These are phyloP conservation scores for Caenorhabditis remanei DNA, from an alignment of 1,140 invertebrate species.

Conservation along the genomic window DNA sequence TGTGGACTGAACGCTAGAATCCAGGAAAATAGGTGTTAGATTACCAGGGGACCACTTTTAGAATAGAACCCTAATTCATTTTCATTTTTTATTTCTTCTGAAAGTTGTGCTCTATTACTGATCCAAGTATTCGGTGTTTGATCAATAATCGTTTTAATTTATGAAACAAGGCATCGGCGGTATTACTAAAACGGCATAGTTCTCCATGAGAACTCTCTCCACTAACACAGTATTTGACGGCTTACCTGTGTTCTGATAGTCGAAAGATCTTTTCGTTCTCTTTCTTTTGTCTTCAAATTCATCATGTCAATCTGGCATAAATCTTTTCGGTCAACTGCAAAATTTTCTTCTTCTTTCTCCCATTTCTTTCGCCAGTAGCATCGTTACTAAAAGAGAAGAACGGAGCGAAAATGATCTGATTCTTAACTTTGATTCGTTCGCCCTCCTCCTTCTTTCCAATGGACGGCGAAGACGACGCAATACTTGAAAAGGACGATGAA, in stretches of 20 bases:
- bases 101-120: too few species aligned
- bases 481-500: conserved; percentile 52
- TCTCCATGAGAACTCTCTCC: too few species aligned
- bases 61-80: too few species aligned
- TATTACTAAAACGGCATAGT: too few species aligned
- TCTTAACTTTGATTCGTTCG: conserved; percentile 53
- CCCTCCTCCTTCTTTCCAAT: neutral
- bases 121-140: too few species aligned
- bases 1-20: neutral
- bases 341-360: neutral
- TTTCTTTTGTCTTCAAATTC: neutral
- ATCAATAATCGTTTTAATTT: too few species aligned
- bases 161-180: too few species aligned
- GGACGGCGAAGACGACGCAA: conserved; percentile 5
- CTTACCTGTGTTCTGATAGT: neutral
- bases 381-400: neutral
- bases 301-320: conserved; percentile 15
- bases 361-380: neutral
- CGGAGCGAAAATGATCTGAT: conserved; percentile 2
- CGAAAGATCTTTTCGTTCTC: too few species aligned
- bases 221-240: neutral
- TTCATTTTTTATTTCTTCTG: too few species aligned
- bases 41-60: neutral
- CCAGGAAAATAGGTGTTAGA: neutral
- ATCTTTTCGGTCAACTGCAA: conserved; percentile 15